Evolutionary conservation across 2,113 vertebrate genomes (phyloP).

Genomic region (Vombatus ursinus): DNA sequence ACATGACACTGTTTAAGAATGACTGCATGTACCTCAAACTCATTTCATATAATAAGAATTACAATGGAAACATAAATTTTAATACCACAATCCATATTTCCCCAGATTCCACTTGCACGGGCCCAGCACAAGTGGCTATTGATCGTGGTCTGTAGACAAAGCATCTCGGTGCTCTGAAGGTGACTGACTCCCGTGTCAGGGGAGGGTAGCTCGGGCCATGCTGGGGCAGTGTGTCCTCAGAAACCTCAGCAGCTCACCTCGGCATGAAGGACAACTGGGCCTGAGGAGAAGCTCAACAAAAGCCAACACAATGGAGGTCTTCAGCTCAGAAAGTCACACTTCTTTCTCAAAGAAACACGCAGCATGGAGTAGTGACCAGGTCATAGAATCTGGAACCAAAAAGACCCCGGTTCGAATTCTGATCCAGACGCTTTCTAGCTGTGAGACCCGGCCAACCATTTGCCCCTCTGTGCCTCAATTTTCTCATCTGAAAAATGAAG

Average conservation of each 20-base stretch:
- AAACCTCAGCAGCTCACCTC: conserved; percentile 89
- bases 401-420: background rate
- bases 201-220: conserved; percentile 74
- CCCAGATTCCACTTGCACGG: conserved; percentile 88
- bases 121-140: conserved; percentile 87
- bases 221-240: conserved; percentile 85
- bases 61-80: conserved; percentile 90
- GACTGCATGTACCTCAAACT: conserved; percentile 72
- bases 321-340: conserved; percentile 42
- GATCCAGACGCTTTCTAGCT: background rate
- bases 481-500: background rate
- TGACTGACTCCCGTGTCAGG: conserved; percentile 80
- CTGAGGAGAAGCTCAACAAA: conserved; percentile 85
- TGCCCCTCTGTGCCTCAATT: background rate
- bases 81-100: conserved; percentile 89
- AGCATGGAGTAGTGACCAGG: background rate
- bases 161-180: conserved; percentile 87
- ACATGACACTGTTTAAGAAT: conserved; percentile 61
- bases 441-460: background rate
- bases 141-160: conserved; percentile 87
- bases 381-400: background rate
- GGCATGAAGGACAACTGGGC: conserved; percentile 93
- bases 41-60: conserved; percentile 80
- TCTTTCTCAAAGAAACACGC: conserved; percentile 32
- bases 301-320: conserved; percentile 82